These are phyloP conservation scores for Dasypolia templi DNA, from an alignment of 2,888 invertebrate species.

Conservation along the genomic window DNA sequence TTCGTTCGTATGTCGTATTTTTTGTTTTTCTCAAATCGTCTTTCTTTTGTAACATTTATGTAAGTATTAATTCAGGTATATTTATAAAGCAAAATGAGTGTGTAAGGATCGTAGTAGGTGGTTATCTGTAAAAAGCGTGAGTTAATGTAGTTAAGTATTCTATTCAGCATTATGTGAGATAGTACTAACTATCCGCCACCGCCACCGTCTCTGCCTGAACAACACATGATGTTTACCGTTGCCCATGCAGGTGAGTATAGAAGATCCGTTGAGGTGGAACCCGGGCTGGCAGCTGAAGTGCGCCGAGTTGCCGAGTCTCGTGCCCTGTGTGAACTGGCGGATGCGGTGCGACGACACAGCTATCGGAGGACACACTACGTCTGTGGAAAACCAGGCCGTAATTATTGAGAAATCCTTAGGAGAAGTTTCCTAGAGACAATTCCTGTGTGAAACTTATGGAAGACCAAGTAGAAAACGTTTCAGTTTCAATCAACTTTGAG, in stretches of 20 bases:
- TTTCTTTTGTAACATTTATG: too few species aligned
- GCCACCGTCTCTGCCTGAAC: not conserved
- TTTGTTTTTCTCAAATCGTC: too few species aligned
- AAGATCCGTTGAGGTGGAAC: constrained; percentile 94
- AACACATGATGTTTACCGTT: constrained; percentile 89
- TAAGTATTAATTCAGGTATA: not conserved
- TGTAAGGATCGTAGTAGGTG: not conserved
- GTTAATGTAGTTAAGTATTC: not conserved
- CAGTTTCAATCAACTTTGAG: not conserved
- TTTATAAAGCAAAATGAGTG: not conserved
- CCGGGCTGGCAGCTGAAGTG: constrained; percentile 95
- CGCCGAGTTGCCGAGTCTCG: constrained; percentile 93
- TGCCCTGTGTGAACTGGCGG: constrained; percentile 94
- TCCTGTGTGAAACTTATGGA: not conserved
- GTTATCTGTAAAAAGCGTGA: not conserved
- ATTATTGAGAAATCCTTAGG: constrained; percentile 3
- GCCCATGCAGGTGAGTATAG: constrained; percentile 95
- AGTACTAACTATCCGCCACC: not conserved
- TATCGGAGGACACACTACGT: constrained; percentile 92
- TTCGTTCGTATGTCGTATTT: too few species aligned
- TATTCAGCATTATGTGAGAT: not conserved
- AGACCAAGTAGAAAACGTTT: not conserved
- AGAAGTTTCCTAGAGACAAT: not conserved
- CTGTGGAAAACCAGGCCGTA: constrained; percentile 74
- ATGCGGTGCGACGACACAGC: constrained; percentile 91